Percentiles rank a stretch among this genome's conserved stretches.
These are phyloP conservation scores for Heterotilapia buettikoferi DNA, from an alignment of 2,113 vertebrate species.

Conservation along the genomic window DNA sequence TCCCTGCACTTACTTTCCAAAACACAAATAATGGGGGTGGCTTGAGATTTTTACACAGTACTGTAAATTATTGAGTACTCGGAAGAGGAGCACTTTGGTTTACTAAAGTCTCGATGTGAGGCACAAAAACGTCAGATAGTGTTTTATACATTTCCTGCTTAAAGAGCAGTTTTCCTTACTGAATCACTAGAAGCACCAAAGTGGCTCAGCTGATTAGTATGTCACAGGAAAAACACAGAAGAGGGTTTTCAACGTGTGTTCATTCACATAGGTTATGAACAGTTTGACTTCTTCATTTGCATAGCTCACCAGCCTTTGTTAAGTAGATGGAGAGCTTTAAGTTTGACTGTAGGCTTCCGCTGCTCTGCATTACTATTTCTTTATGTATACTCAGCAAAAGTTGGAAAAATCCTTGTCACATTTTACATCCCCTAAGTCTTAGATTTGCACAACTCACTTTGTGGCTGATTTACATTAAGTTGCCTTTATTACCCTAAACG, in stretches of 20 bases:
- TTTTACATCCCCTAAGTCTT: not conserved
- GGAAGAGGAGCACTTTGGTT: not conserved
- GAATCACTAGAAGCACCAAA: not conserved
- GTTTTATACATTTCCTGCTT: not conserved
- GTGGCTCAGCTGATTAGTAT: not conserved
- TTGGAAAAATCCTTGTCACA: not conserved
- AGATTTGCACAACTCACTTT: constrained; percentile 9
- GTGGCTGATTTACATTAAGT: constrained; percentile 18
- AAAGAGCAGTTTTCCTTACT: not conserved
- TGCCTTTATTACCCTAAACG: constrained; percentile 20
- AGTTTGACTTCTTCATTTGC: not conserved
- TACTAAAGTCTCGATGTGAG: not conserved
- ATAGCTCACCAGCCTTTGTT: not conserved
- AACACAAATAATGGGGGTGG: not conserved
- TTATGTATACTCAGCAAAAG: not conserved
- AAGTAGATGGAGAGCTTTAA: not conserved
- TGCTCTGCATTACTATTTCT: not conserved
- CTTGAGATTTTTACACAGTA: not conserved
- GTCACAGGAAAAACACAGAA: not conserved
- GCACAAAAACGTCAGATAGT: not conserved
- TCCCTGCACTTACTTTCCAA: not conserved
- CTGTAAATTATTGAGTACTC: not conserved
- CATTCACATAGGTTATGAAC: not conserved
- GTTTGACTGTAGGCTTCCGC: not conserved
- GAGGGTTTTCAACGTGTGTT: not conserved